Conservation (phyloP, 2,113 vertebrate genomes). For the Rattus rattus region DNA sequence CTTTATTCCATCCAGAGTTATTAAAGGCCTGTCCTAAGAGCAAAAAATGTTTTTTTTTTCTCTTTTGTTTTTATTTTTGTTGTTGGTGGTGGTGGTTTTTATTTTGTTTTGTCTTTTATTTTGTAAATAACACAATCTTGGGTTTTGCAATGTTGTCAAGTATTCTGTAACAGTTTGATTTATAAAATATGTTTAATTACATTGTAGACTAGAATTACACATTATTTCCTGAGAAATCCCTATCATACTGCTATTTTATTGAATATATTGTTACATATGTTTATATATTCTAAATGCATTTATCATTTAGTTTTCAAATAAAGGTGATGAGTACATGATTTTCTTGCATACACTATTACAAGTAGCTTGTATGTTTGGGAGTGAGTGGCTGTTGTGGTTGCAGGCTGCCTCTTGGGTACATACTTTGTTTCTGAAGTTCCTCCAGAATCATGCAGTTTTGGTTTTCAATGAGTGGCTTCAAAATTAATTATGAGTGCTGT, state of each 20-base stretch:
- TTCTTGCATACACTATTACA: background rate
- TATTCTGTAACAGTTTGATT: background rate
- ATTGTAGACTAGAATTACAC: background rate
- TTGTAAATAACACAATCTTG: too few species aligned
- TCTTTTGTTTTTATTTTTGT: too few species aligned
- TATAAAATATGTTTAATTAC: background rate
- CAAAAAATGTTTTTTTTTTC: too few species aligned
- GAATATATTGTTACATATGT: background rate
- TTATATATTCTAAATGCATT: background rate
- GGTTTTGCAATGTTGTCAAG: too few species aligned
- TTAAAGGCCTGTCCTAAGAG: too few species aligned
- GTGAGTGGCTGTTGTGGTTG: background rate
- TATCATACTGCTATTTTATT: background rate
- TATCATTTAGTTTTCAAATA: background rate
- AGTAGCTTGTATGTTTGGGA: background rate
- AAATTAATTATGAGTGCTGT: background rate
- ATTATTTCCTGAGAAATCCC: background rate
- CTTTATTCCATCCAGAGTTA: too few species aligned
- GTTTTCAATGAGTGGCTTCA: background rate
- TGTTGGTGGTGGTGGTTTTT: too few species aligned
- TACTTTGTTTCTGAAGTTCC: background rate
- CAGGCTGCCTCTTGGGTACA: rapidly evolving
- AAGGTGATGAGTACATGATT: background rate
- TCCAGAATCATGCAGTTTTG: background rate
- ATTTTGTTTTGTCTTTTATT: too few species aligned